Evolutionary conservation across 37 sponge, comb jelly and placozoan genomes (phyloP), one percentile per base, ranked within the genome.

Genomic region (Tethya wilhelma): DNA sequence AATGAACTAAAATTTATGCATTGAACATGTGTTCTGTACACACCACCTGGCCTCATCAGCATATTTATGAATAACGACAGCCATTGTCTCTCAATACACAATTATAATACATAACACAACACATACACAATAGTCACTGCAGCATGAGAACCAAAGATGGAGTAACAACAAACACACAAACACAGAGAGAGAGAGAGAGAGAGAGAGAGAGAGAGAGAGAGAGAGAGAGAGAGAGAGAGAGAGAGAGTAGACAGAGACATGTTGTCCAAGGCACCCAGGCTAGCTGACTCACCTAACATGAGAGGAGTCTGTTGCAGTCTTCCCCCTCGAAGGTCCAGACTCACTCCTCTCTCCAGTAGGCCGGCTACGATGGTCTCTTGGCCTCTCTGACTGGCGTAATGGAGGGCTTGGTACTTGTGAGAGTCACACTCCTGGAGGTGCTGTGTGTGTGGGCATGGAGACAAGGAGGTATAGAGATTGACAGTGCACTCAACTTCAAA

Each of bases 281-380:
- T 59, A 20, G 2, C 42, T 30, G 39, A 38, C 79, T 53, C 4
- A 78, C 79, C 79, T 78, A 78, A 38, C 79, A 78, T 78, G 1
- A 78, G 79, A 20, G 79, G 79, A 1, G 79, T 78, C 42, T 78
- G 79, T 31, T 64, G 65, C 25, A 78, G 55, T 38, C 46, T 78
- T 0, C 79, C 67, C 4, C 79, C 67, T 28, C 42, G 7, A 4
- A 57, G 14, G 37, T 78, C 79, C 49, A 66, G 37, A 31, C 2
- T 37, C 55, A 65, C 67, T 2, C 55, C 79, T 28, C 38, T 43
- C 6, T 65, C 32, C 55, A 78, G 67, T 25, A 78, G n/a, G 12
- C 30, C 14, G 7, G 53, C 29, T 14, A 66, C 79, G 7, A 78
- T 6, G 4, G 2, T 40, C 34, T 64, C 38, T 22, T 56, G 66